A percentile compares a stretch with the other conserved stretches of the same genome.
Conservation (phyloP, 2,113 vertebrate species). For the Hiodon alosoides region DNA sequence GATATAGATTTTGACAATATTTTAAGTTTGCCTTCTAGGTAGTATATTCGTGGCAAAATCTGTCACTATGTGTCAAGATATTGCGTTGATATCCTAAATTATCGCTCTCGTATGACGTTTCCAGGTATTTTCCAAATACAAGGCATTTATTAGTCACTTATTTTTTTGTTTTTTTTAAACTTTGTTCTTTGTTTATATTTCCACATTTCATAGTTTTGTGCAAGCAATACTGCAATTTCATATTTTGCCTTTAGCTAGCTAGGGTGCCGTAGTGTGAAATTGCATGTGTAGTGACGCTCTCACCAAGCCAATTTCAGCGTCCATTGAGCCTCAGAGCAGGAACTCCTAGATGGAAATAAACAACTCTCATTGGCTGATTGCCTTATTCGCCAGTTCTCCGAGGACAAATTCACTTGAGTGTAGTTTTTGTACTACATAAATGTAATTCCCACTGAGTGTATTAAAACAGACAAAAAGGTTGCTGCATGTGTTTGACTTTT, state of each 20-base stretch:
- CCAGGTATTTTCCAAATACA: too few relatives aligned
- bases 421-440: not conserved
- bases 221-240: not conserved
- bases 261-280: slow-evolving; percentile 15
- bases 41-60: too few relatives aligned
- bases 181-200: not conserved
- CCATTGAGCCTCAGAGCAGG: not conserved
- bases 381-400: not conserved
- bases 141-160: too few relatives aligned
- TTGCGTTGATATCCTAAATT: too few relatives aligned
- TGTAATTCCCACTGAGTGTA: too few relatives aligned
- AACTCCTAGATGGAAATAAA: not conserved
- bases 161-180: too few relatives aligned
- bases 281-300: not conserved
- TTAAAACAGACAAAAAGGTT: too few relatives aligned
- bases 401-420: not conserved
- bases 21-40: too few relatives aligned
- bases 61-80: too few relatives aligned
- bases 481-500: too few relatives aligned
- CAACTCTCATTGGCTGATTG: not conserved
- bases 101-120: too few relatives aligned
- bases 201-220: not conserved
- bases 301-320: slow-evolving; percentile 16
- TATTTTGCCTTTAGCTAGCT: slow-evolving; percentile 5
- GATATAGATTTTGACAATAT: too few relatives aligned